A percentile compares a stretch with the other conserved stretches of the same genome.
These are phyloP conservation scores for Labeo catla DNA, from an alignment of 2,113 vertebrate species.

Conservation along the genomic window DNA sequence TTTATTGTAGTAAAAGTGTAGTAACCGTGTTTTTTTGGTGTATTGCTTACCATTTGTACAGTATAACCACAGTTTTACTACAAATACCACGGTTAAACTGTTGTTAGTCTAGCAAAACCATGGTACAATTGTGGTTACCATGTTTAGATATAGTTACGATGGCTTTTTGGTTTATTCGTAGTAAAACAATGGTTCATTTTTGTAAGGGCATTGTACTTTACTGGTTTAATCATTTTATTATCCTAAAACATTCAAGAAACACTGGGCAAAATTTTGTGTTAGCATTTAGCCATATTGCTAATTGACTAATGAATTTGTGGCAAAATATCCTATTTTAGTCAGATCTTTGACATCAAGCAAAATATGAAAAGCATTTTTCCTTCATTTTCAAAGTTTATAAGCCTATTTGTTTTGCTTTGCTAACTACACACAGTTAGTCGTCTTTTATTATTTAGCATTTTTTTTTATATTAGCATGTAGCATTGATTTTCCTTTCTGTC, in stretches of 20 bases:
- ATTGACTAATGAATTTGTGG: not conserved
- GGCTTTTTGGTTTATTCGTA: too few species aligned
- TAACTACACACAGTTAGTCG: not conserved
- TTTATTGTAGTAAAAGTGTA: too few species aligned
- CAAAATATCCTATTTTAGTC: not conserved
- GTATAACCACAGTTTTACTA: too few species aligned
- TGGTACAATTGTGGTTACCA: too few species aligned
- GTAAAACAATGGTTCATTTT: too few species aligned
- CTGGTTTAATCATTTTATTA: too few species aligned
- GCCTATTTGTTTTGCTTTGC: not conserved
- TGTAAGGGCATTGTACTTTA: too few species aligned
- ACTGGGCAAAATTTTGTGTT: not conserved
- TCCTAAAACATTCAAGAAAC: not conserved
- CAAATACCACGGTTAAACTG: too few species aligned
- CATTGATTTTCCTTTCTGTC: not conserved
- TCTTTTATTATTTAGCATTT: not conserved
- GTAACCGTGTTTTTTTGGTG: too few species aligned
- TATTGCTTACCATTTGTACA: too few species aligned
- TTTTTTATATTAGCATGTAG: not conserved
- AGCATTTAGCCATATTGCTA: not conserved
- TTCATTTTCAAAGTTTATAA: not conserved
- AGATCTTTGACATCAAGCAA: not conserved
- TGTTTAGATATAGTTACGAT: too few species aligned
- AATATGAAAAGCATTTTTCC: not conserved
- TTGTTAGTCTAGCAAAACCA: too few species aligned